Percentiles rank a stretch among this genome's conserved stretches.
Evolutionary conservation across 2,888 invertebrate genomes (phyloP).

Genomic region (Achlya flavicornis): DNA sequence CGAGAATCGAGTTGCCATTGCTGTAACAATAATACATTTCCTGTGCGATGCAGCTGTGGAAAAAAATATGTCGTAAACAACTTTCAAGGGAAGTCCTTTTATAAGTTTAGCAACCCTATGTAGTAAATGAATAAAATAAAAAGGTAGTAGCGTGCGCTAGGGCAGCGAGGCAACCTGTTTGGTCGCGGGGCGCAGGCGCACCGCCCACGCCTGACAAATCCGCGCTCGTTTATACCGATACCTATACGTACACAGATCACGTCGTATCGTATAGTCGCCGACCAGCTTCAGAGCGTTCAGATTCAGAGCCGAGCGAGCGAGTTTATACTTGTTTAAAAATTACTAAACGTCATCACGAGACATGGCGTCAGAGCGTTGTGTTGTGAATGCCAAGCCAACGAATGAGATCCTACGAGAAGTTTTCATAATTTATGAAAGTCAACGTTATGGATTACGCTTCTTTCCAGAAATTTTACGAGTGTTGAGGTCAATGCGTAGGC

Average conservation of each 20-base stretch:
- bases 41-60: conserved; percentile 53
- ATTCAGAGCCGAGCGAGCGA: conserved; percentile 57
- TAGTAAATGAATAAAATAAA: conserved; percentile 68
- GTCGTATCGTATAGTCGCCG: conserved; percentile 22
- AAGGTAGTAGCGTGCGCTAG: conserved; percentile 63
- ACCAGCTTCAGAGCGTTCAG: conserved; percentile 12
- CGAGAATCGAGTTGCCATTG: conserved; percentile 35
- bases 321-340: conserved; percentile 65
- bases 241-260: conserved; percentile 35
- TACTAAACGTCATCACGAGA: conserved; percentile 26
- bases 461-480: conserved; percentile 34
- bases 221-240: conserved; percentile 62
- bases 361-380: conserved; percentile 19
- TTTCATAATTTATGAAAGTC: neutral
- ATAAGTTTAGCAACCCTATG: conserved; percentile 58
- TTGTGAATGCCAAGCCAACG: neutral
- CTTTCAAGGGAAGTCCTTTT: conserved; percentile 22
- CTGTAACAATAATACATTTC: conserved; percentile 55
- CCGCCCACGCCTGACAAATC: conserved; percentile 80
- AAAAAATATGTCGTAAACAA: conserved; percentile 26
- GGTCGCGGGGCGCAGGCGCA: conserved; percentile 58
- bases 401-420: neutral
- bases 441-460: conserved; percentile 19
- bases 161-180: conserved; percentile 77
- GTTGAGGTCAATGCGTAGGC: conserved; percentile 39